Evolutionary conservation across 2,888 invertebrate genomes (phyloP).

Genomic region (Timandra comae): DNA sequence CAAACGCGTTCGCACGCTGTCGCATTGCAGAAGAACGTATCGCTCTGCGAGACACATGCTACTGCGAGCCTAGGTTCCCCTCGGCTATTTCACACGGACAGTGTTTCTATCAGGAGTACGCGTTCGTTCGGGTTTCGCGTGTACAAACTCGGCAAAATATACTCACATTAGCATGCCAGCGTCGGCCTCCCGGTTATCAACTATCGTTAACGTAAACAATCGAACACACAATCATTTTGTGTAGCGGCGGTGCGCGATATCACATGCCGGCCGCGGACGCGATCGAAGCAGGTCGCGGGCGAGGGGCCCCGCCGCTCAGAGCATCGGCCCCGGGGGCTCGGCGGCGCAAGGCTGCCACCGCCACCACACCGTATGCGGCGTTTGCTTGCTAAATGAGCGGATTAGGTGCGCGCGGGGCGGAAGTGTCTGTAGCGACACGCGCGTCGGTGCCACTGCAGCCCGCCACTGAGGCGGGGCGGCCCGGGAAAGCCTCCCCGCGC

Average conservation of each 20-base stretch:
- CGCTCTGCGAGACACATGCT: slow-evolving; percentile 13
- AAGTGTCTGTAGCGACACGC: slow-evolving; percentile 73
- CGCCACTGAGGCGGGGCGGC: slow-evolving; percentile 76
- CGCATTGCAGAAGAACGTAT: slow-evolving; percentile 63
- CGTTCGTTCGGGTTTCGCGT: slow-evolving; percentile 14
- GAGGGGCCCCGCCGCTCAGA: slow-evolving; percentile 53
- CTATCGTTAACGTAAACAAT: slow-evolving; percentile 70
- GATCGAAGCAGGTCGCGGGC: slow-evolving; percentile 37
- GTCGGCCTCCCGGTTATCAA: slow-evolving; percentile 67
- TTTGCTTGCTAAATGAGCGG: slow-evolving; percentile 67
- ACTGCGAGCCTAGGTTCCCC: slow-evolving; percentile 8
- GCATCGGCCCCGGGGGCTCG: slow-evolving; percentile 63
- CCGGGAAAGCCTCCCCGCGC: slow-evolving; percentile 59
- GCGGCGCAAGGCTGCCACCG: slow-evolving; percentile 51
- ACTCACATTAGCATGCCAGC: slow-evolving; percentile 76
- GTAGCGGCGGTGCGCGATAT: slow-evolving; percentile 46
- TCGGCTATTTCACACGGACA: slow-evolving; percentile 3
- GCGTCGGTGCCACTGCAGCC: slow-evolving; percentile 73
- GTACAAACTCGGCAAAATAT: slow-evolving; percentile 19
- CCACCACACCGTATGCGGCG: slow-evolving; percentile 68
- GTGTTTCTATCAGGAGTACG: too few species aligned
- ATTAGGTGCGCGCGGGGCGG: slow-evolving; percentile 68
- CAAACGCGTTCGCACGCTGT: slow-evolving; percentile 41
- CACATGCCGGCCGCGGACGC: slow-evolving; percentile 44
- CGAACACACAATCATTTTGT: slow-evolving; percentile 62